phyloP scores from a whole-genome alignment of 2,113 vertebrate genomes.

The Polyodon spathula region DNA sequence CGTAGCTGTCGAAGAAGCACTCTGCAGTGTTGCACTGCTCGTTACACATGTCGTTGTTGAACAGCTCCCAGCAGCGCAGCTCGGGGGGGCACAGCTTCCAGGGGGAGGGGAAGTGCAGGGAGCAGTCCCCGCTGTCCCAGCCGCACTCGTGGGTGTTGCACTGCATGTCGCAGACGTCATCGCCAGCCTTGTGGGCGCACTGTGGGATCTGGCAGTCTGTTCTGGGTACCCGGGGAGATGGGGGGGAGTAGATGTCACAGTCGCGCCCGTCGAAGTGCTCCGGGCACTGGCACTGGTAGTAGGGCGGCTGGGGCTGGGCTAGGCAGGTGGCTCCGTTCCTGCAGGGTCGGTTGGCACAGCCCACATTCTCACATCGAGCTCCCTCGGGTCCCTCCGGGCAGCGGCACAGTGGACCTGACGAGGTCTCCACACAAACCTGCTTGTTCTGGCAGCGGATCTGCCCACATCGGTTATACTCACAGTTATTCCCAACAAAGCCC shows the following conservation, averaged over 20 bases:
- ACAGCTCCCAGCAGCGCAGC: conserved; percentile 71
- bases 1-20: conserved; percentile 88
- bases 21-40: conserved; percentile 74
- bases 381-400: conserved; percentile 64
- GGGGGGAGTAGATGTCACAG: conserved; percentile 44
- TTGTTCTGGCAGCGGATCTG: conserved; percentile 70
- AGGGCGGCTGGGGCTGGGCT: conserved; percentile 49
- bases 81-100: conserved; percentile 73
- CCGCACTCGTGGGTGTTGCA: conserved; percentile 79
- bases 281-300: conserved; percentile 64
- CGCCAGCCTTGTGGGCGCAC: conserved; percentile 53
- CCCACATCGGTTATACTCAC: conserved; percentile 58
- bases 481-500: conserved; percentile 76
- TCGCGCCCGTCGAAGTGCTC: conserved; percentile 48
- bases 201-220: conserved; percentile 54
- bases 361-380: conserved; percentile 53
- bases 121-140: conserved; percentile 89
- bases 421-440: conserved; percentile 58
- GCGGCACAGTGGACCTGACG: conserved; percentile 56
- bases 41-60: conserved; percentile 71
- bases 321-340: conserved; percentile 73
- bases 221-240: conserved; percentile 9
- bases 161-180: conserved; percentile 68
- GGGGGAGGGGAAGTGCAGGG: conserved; percentile 64
- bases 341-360: conserved; percentile 58